Conservation (phyloP, 2,113 vertebrate genomes). For the Aptenodytes forsteri region DNA sequence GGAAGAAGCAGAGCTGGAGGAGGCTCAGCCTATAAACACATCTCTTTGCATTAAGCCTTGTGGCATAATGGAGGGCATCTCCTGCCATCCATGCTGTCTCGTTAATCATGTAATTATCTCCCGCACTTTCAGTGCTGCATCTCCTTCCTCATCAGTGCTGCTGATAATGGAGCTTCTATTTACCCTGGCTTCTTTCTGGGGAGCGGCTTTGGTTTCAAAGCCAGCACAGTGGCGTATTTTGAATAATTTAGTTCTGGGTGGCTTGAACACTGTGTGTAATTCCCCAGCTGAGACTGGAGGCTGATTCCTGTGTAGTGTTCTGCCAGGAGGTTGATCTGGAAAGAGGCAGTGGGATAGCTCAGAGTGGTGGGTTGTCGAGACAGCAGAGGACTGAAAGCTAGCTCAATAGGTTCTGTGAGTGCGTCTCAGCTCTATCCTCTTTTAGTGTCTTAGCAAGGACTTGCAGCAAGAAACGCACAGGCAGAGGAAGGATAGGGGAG, state of each 20-base stretch:
- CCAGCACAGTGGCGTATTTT: slow-evolving; percentile 23
- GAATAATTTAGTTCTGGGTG: slow-evolving; percentile 51
- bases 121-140: slow-evolving; percentile 15
- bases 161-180: slow-evolving; percentile 22
- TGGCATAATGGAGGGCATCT: slow-evolving; percentile 20
- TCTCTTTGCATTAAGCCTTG: slow-evolving; percentile 34
- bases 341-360: not conserved
- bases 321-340: slow-evolving; percentile 11
- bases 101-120: slow-evolving; percentile 23
- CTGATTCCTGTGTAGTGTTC: not conserved
- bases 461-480: not conserved
- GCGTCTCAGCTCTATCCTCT: not conserved
- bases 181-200: not conserved
- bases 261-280: not conserved
- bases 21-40: slow-evolving; percentile 16
- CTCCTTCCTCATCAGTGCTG: not conserved
- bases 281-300: not conserved
- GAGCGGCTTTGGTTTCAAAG: slow-evolving; percentile 8
- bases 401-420: not conserved
- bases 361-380: not conserved
- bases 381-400: not conserved
- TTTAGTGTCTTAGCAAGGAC: not conserved
- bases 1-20: slow-evolving; percentile 35
- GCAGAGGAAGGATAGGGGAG: not conserved
- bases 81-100: slow-evolving; percentile 35